A percentile compares a stretch with the other conserved stretches of the same genome.
These are phyloP conservation scores for Ceratotherium simum DNA, from an alignment of 2,113 vertebrate species.

Conservation along the genomic window DNA sequence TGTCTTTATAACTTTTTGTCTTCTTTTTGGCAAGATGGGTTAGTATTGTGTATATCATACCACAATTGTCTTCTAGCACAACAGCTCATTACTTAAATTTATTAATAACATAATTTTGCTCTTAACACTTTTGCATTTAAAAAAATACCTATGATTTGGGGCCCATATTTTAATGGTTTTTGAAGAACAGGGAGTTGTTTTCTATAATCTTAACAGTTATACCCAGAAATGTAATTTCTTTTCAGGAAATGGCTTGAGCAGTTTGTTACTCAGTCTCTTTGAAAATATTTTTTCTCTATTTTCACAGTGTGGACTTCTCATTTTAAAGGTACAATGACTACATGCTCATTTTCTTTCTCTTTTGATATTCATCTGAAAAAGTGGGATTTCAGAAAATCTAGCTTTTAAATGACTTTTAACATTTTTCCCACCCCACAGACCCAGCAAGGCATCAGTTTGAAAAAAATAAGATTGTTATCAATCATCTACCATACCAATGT, in stretches of 20 bases:
- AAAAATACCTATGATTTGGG: constrained; percentile 25
- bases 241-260: constrained; percentile 58
- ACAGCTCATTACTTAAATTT: constrained; percentile 55
- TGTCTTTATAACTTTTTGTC: constrained; percentile 66
- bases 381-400: constrained; percentile 66
- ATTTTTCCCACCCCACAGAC: constrained; percentile 34
- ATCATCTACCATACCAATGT: constrained; percentile 29
- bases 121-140: constrained; percentile 46
- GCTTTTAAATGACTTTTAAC: constrained; percentile 74
- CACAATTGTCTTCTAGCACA: background rate
- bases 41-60: constrained; percentile 20
- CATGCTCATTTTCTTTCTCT: constrained; percentile 65
- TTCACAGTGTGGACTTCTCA: constrained; percentile 61
- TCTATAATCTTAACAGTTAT: constrained; percentile 70
- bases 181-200: constrained; percentile 65
- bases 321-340: constrained; percentile 65
- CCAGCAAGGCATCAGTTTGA: constrained; percentile 60
- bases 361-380: constrained; percentile 72
- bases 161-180: constrained; percentile 53
- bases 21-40: constrained; percentile 40
- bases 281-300: constrained; percentile 30
- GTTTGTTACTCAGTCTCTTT: constrained; percentile 53
- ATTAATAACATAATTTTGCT: constrained; percentile 57
- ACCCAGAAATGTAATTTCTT: constrained; percentile 64
- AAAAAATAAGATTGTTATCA: constrained; percentile 69